Conservation (phyloP, 2,113 vertebrate genomes). For the Petaurus breviceps region DNA sequence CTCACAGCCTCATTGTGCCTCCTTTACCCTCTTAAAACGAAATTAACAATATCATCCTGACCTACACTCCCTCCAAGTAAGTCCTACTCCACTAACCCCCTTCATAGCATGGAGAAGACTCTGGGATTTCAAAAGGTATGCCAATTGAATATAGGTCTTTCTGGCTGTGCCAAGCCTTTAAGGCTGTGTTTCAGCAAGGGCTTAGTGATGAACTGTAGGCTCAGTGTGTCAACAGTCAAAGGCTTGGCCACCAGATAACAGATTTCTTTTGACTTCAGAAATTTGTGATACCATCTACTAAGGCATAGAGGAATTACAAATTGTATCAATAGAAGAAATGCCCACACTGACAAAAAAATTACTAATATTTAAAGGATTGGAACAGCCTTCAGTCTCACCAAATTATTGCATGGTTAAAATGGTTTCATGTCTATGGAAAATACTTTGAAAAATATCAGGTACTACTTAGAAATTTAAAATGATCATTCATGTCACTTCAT, state of each 20-base stretch:
- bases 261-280: background rate
- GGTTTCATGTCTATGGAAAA: background rate
- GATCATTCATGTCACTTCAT: background rate
- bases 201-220: background rate
- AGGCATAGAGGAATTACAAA: background rate
- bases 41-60: background rate
- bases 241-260: background rate
- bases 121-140: background rate
- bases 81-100: background rate
- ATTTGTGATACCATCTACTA: background rate
- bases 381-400: background rate
- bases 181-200: background rate
- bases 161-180: background rate
- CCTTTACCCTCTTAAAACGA: background rate
- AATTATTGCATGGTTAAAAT: background rate
- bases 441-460: background rate
- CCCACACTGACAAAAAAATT: background rate
- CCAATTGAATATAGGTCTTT: background rate
- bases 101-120: background rate
- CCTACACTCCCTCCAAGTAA: background rate
- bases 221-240: background rate
- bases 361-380: background rate
- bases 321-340: background rate
- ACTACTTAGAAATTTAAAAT: background rate
- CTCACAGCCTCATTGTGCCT: background rate